Conservation (phyloP, 2,797 vertebrate species). For the Yasuhikotakia modesta region DNA sequence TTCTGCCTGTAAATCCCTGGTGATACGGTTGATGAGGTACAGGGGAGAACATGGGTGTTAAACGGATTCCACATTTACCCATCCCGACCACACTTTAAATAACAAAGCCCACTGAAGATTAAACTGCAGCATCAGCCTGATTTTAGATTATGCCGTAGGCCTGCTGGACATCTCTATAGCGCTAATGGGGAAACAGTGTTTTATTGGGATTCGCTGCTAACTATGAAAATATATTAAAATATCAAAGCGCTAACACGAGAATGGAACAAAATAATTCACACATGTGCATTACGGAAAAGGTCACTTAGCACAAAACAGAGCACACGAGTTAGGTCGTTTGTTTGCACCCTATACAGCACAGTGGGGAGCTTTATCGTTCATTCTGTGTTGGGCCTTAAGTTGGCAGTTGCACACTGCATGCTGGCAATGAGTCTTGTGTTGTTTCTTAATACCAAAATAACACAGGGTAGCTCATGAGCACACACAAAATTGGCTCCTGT, state of each 20-base stretch:
- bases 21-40: slow-evolving; percentile 34
- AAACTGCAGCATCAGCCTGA: background rate
- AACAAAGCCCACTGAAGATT: background rate
- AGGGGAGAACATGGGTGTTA: slow-evolving; percentile 29
- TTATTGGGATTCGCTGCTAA: slow-evolving; percentile 11
- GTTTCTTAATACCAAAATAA: too few relatives aligned
- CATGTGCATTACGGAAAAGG: slow-evolving; percentile 32
- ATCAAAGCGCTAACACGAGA: slow-evolving; percentile 8
- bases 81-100: slow-evolving; percentile 44
- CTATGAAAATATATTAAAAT: slow-evolving; percentile 19
- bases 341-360: background rate
- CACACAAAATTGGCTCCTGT: background rate
- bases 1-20: slow-evolving; percentile 20
- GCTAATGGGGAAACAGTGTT: slow-evolving; percentile 14
- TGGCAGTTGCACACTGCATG: too few relatives aligned
- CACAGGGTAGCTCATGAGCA: too few relatives aligned
- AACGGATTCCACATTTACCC: slow-evolving; percentile 42
- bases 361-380: background rate
- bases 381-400: background rate
- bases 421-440: too few relatives aligned
- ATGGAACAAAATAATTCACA: background rate
- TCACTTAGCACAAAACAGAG: slow-evolving; percentile 16
- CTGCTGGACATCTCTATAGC: slow-evolving; percentile 13
- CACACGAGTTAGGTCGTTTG: background rate
- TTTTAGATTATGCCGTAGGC: background rate